A percentile compares a stretch with the other conserved stretches of the same genome.
These are phyloP conservation scores for Dasypolia templi DNA, from an alignment of 2,888 invertebrate species.

Conservation along the genomic window DNA sequence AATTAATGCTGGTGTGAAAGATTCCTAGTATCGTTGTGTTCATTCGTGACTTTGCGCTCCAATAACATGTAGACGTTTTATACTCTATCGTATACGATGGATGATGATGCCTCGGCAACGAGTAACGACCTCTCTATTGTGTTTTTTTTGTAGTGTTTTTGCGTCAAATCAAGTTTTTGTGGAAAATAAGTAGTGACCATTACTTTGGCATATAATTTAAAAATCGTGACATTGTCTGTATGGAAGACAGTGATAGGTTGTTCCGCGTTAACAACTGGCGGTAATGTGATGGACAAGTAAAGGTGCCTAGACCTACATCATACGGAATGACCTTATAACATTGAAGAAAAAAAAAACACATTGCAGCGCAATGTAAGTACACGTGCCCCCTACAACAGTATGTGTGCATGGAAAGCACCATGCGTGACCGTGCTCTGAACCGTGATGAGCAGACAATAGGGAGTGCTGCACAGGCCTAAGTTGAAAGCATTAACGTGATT, in stretches of 20 bases:
- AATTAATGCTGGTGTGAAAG: conserved; percentile 65
- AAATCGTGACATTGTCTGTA: conserved; percentile 24
- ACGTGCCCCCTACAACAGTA: conserved; percentile 54
- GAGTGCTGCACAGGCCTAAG: conserved; percentile 64
- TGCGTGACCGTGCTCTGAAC: conserved; percentile 86
- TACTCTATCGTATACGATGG: conserved; percentile 50
- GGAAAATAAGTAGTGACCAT: conserved; percentile 19
- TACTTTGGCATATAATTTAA: conserved; percentile 21
- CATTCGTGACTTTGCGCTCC: conserved; percentile 87
- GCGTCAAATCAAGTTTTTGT: conserved; percentile 26
- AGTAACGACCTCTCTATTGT: conserved; percentile 56
- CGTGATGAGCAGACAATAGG: conserved; percentile 77
- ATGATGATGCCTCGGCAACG: conserved; percentile 54
- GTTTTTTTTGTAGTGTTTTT: conserved; percentile 39
- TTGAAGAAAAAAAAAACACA: conserved; percentile 49
- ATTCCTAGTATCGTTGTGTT: conserved; percentile 76
- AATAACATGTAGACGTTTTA: conserved; percentile 73
- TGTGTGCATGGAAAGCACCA: conserved; percentile 79
- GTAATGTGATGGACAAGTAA: conserved; percentile 21
- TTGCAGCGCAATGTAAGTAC: conserved; percentile 59
- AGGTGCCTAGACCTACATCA: conserved; percentile 24
- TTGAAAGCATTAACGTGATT: conserved; percentile 55
- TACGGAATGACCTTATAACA: conserved; percentile 54
- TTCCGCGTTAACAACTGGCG: conserved; percentile 4
- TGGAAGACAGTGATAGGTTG: not conserved